Conservation (phyloP, 23 tunicate genomes). For the Ciona savignyi region DNA sequence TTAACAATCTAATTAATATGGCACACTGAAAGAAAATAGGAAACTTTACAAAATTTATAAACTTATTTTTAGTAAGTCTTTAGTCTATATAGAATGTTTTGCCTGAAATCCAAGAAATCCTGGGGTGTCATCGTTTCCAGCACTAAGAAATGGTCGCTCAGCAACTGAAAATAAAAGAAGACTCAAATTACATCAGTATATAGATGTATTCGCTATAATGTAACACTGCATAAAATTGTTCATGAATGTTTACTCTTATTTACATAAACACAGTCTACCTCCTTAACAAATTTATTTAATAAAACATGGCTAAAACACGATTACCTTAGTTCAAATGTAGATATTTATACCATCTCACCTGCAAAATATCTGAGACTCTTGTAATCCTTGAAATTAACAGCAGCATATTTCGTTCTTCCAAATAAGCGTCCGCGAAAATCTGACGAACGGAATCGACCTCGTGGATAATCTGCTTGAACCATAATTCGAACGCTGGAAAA, state of each 20-base stretch:
- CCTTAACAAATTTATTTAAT: neutral
- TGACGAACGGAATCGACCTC: constrained; percentile 65
- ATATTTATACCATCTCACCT: too few relatives aligned
- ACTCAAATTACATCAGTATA: too few relatives aligned
- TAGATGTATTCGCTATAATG: too few relatives aligned
- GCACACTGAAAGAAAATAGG: too few relatives aligned
- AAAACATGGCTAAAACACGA: neutral
- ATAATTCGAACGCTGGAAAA: constrained; percentile 76
- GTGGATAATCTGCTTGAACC: constrained; percentile 88
- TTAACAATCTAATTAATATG: too few relatives aligned
- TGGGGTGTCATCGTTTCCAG: constrained; percentile 90
- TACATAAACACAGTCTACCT: neutral
- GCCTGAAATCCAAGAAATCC: constrained; percentile 84
- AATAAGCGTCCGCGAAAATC: constrained; percentile 38
- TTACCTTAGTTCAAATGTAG: too few relatives aligned
- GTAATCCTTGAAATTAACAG: constrained; percentile 53
- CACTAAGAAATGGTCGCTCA: constrained; percentile 47
- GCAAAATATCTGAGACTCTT: constrained; percentile 53
- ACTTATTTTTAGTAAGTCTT: neutral
- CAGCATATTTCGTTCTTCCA: constrained; percentile 87
- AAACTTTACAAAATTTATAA: too few relatives aligned
- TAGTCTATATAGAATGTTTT: neutral
- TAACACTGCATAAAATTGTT: neutral
- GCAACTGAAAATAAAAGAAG: constrained; percentile 54
- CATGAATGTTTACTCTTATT: neutral